These are phyloP conservation scores for Ecliptopera silaceata DNA, from an alignment of 2,888 invertebrate species.

Conservation along the genomic window DNA sequence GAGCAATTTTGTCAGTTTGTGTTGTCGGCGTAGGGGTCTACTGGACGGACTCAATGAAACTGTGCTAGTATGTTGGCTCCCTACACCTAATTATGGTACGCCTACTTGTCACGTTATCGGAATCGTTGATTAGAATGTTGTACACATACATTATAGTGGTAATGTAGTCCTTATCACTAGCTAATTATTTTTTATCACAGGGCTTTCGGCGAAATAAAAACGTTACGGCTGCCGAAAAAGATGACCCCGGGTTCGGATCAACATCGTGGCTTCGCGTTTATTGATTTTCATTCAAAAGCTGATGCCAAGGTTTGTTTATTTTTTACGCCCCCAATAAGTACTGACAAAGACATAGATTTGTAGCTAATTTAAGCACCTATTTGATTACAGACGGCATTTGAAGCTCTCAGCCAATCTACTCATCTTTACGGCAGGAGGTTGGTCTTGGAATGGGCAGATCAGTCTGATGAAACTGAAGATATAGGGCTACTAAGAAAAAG, in stretches of 20 bases:
- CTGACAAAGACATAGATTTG: too few relatives aligned
- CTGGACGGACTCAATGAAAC: too few relatives aligned
- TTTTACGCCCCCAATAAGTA: background rate
- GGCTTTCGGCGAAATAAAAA: slow-evolving; percentile 96
- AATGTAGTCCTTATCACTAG: background rate
- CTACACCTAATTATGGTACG: too few relatives aligned
- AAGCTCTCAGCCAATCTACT: slow-evolving; percentile 96
- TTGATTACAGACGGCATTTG: slow-evolving; percentile 91
- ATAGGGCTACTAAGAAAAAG: slow-evolving; percentile 92
- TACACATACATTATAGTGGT: too few relatives aligned
- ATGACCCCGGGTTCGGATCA: slow-evolving; percentile 87
- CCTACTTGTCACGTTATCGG: too few relatives aligned
- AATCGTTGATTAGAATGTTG: too few relatives aligned
- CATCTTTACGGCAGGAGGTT: slow-evolving; percentile 98
- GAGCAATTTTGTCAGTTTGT: too few relatives aligned
- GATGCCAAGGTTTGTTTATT: slow-evolving; percentile 91
- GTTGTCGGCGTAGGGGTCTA: too few relatives aligned
- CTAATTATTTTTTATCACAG: slow-evolving; percentile 73
- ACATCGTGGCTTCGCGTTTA: slow-evolving; percentile 98
- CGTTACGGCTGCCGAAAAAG: slow-evolving; percentile 95
- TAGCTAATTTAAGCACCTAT: too few relatives aligned
- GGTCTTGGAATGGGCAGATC: slow-evolving; percentile 97
- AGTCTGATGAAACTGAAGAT: slow-evolving; percentile 86
- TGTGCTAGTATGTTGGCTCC: too few relatives aligned
- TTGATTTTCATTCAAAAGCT: slow-evolving; percentile 93